Base-by-base conservation (phyloP, 2,888 invertebrate genomes). In the Drosophila tanythrix region DNA sequence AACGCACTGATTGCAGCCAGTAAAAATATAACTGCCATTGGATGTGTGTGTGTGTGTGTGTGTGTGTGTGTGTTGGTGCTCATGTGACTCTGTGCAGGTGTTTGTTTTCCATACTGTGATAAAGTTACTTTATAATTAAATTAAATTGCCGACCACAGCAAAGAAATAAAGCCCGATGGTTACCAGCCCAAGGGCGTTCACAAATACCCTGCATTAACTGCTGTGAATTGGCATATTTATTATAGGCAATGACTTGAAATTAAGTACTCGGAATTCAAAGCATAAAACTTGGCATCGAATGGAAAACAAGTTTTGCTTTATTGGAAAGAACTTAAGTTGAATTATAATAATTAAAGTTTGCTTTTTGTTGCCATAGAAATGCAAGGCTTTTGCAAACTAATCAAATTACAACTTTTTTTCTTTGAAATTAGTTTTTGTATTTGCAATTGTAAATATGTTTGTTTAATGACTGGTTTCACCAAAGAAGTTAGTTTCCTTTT, bases 71-170 rank as follows among this genome's bases (percentile, higher is more conserved):
- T 60, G 15, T 76, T 43, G 53, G 15, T 40, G 38, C 2, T 55
- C 27, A 40, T 57, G 61, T 53, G 38, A 35, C 51, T 29, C 25
- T n/a, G 31, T 33, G 70, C 89, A 86, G 83, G 75, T 83, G 83
- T 81, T 81, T 68, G 58, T 51, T 88, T 83, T 76, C 76, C 75
- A 79, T 73, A 65, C 68, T 71, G 66, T 74, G 81, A 88, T 86
- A 74, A 75, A 73, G 77, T 86, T 87, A 73, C 87, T 76, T 83
- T 87, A 83, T 89, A 72, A 87, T 87, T 90, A 89, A 89, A 83
- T 83, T 81, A 79, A 90, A 87, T 88, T 86, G 81, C 68, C 59
- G 73, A 58, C 87, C 73, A 81, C 73, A 70, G 67, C 52, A 36
- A 66, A 74, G 55, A 69, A 64, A 64, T 52, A 65, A 59, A 46